phyloP scores from a whole-genome alignment of 2,888 invertebrate genomes.

The Amorpha juglandis region DNA sequence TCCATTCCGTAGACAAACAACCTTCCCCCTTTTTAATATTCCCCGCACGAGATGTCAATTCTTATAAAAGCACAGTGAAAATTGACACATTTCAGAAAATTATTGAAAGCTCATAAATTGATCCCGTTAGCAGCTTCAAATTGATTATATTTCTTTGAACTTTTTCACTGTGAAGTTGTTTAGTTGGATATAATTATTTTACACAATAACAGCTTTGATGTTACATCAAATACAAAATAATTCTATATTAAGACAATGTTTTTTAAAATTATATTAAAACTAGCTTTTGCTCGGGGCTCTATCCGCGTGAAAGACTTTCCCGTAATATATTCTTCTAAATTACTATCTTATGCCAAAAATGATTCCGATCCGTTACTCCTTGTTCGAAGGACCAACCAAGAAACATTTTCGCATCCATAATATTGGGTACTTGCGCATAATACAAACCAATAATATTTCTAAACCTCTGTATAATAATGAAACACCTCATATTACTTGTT shows the following conservation, averaged over 20 bases:
- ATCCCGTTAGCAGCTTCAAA: conserved; percentile 53
- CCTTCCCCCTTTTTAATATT: conserved; percentile 79
- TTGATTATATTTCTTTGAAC: conserved; percentile 30
- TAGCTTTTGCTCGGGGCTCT: no score
- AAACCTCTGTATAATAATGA: no score
- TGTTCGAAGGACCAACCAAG: no score
- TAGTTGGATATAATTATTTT: conserved; percentile 3
- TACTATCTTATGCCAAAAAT: no score
- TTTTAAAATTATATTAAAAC: not conserved
- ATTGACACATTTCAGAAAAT: conserved; percentile 77
- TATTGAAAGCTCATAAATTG: conserved; percentile 61
- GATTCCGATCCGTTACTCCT: no score
- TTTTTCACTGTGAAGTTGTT: conserved; percentile 25
- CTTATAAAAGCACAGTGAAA: conserved; percentile 57
- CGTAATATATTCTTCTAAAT: no score
- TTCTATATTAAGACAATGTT: not conserved
- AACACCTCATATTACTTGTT: no score
- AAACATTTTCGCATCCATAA: no score
- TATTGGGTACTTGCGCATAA: no score
- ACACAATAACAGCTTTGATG: conserved; percentile 1
- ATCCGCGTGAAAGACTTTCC: no score
- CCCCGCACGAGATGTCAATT: conserved; percentile 63
- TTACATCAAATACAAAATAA: not conserved
- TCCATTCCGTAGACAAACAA: conserved; percentile 57
- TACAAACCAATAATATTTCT: no score